A percentile compares a stretch with the other conserved stretches of the same genome.
These are phyloP conservation scores for Hemichromis elongatus DNA, from an alignment of 2,113 vertebrate genomes.

Conservation along the genomic window DNA sequence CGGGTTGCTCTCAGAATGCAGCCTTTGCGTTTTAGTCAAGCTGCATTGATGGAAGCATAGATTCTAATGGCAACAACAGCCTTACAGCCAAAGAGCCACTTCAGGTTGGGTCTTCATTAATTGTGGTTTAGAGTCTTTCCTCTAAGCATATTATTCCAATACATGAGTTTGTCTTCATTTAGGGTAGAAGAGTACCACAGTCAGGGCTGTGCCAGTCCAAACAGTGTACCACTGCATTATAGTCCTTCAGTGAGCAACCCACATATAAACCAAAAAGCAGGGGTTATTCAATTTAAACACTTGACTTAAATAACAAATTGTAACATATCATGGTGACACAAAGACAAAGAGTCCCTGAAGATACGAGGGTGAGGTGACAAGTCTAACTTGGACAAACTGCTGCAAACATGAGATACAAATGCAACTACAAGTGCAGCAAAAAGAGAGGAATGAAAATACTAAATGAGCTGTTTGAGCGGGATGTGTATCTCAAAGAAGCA, in stretches of 20 bases:
- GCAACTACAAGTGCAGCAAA: conserved; percentile 15
- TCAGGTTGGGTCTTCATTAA: conserved; percentile 32
- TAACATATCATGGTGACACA: conserved; percentile 16
- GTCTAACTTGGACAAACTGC: conserved; percentile 64
- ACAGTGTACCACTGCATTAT: not conserved
- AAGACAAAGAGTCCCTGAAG: conserved; percentile 47
- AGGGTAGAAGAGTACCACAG: not conserved
- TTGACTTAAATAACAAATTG: conserved; percentile 39
- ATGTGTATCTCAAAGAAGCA: conserved; percentile 50
- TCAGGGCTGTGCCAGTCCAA: not conserved
- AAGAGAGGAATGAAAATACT: conserved; percentile 41
- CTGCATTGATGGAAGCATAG: conserved; percentile 21
- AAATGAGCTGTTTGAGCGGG: conserved; percentile 70
- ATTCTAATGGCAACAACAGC: conserved; percentile 32
- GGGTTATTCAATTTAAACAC: conserved; percentile 43
- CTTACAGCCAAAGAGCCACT: not conserved
- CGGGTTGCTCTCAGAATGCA: conserved; percentile 54
- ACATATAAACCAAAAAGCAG: not conserved
- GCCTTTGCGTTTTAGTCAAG: conserved; percentile 13
- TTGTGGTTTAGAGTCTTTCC: conserved; percentile 31
- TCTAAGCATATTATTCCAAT: conserved; percentile 25
- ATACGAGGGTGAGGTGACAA: conserved; percentile 53
- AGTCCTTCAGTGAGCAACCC: not conserved
- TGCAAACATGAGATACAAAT: conserved; percentile 53
- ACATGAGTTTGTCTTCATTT: conserved; percentile 42